Conservation (phyloP, 2,113 vertebrate genomes). For the Paraplagusia blochii region DNA sequence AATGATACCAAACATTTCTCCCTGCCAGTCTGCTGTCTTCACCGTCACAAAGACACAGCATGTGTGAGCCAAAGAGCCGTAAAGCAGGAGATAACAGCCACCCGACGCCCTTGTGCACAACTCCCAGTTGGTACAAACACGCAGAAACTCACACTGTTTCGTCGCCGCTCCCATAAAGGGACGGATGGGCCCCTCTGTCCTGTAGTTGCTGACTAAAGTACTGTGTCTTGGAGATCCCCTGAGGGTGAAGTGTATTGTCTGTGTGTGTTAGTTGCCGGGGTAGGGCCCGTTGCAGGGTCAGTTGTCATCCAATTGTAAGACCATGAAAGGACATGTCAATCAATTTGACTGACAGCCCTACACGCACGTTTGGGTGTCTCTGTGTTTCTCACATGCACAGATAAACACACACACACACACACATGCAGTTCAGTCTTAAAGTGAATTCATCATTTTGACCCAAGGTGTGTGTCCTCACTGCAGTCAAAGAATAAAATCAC, state of each 20-base stretch:
- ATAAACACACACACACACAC: constrained; percentile 9
- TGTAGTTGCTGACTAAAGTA: constrained; percentile 59
- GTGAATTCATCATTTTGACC: constrained; percentile 36
- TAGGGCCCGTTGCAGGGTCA: constrained; percentile 46
- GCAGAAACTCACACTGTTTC: constrained; percentile 48
- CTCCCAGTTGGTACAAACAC: constrained; percentile 29
- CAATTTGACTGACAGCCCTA: constrained; percentile 62
- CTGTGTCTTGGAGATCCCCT: constrained; percentile 59
- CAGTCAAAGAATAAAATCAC: constrained; percentile 5
- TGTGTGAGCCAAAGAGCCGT: constrained; percentile 37
- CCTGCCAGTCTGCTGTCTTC: constrained; percentile 18
- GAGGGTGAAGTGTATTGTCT: constrained; percentile 38
- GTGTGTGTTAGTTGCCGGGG: background rate
- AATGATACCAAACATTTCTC: constrained; percentile 6
- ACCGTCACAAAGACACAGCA: constrained; percentile 46
- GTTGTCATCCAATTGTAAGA: constrained; percentile 70
- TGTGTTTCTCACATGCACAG: constrained; percentile 9
- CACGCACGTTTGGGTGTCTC: constrained; percentile 34
- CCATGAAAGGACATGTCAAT: constrained; percentile 74
- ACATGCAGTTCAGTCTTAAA: constrained; percentile 43
- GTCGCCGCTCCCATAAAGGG: constrained; percentile 48
- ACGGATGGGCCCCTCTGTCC: constrained; percentile 56
- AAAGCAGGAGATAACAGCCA: constrained; percentile 42
- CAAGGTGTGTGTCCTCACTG: constrained; percentile 4
- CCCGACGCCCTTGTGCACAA: constrained; percentile 41